Evolutionary conservation across 2,888 invertebrate genomes (phyloP).

Genomic region (Parapristionchus giblindavisi): DNA sequence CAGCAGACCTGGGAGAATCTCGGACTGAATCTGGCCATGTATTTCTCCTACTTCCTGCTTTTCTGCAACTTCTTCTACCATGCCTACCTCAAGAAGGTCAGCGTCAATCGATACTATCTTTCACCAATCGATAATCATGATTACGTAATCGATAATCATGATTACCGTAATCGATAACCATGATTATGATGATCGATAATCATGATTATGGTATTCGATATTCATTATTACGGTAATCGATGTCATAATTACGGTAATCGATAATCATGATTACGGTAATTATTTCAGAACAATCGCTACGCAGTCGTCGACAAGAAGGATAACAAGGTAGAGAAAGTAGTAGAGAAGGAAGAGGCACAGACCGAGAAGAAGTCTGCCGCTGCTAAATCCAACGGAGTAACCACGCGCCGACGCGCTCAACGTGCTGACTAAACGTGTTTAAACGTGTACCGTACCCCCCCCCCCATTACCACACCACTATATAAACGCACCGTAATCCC

Average conservation of each 20-base stretch:
- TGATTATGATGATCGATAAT: not conserved
- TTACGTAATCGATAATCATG: not conserved
- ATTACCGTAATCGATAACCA: not conserved
- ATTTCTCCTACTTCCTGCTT: slow-evolving; percentile 70
- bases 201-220: not conserved
- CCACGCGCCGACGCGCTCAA: slow-evolving; percentile 20
- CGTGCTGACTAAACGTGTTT: slow-evolving; percentile 1
- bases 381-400: slow-evolving; percentile 3
- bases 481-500: slow-evolving; percentile 5
- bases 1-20: slow-evolving; percentile 72
- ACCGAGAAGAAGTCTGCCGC: slow-evolving; percentile 6
- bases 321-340: not conserved
- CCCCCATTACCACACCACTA: not conserved
- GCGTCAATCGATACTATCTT: slow-evolving; percentile 54
- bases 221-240: not conserved
- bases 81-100: slow-evolving; percentile 61
- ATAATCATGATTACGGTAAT: not conserved
- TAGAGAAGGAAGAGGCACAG: not conserved
- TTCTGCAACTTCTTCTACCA: slow-evolving; percentile 70
- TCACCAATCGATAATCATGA: not conserved
- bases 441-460: not conserved
- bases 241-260: too few relatives aligned
- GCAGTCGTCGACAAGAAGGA: slow-evolving; percentile 10
- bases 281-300: slow-evolving; percentile 32
- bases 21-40: slow-evolving; percentile 68